A percentile compares a stretch with the other conserved stretches of the same genome.
These are phyloP conservation scores for Eupelmus urozonus DNA, from an alignment of 2,888 invertebrate species.

Conservation along the genomic window DNA sequence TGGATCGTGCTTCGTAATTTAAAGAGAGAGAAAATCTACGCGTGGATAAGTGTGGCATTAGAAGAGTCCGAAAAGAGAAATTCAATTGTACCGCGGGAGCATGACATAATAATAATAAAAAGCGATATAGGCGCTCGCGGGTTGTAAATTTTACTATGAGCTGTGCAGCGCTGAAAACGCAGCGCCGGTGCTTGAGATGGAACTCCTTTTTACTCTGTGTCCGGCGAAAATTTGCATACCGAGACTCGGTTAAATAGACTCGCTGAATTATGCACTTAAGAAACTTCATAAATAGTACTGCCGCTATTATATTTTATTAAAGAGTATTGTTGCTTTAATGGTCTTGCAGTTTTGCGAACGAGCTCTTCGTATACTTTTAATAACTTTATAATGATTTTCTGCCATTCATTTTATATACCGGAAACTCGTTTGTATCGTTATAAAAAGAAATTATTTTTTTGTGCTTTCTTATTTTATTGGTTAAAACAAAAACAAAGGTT, in stretches of 20 bases:
- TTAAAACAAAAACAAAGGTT: too few species aligned
- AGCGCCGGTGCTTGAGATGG: neutral
- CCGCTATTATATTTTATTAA: neutral
- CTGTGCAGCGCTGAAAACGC: too few species aligned
- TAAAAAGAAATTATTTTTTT: too few species aligned
- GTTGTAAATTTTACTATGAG: slow-evolving; percentile 9
- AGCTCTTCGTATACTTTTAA: neutral
- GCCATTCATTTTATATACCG: neutral
- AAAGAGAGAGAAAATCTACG: slow-evolving; percentile 10
- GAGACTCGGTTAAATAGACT: neutral
- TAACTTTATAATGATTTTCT: neutral
- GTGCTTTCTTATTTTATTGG: too few species aligned
- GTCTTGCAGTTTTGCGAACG: neutral
- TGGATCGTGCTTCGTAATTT: slow-evolving; percentile 36
- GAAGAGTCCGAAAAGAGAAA: slow-evolving; percentile 26
- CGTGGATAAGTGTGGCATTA: neutral
- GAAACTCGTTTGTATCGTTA: too few species aligned
- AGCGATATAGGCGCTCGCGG: neutral
- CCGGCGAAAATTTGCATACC: neutral
- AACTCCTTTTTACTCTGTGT: neutral
- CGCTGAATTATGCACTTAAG: slow-evolving; percentile 5
- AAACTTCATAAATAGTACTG: neutral
- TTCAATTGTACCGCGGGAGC: slow-evolving; percentile 19
- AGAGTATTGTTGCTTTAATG: neutral
- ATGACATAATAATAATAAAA: slow-evolving; percentile 30